Conservation (phyloP, 1,140 invertebrate genomes). For the Bradynema listronoti region DNA sequence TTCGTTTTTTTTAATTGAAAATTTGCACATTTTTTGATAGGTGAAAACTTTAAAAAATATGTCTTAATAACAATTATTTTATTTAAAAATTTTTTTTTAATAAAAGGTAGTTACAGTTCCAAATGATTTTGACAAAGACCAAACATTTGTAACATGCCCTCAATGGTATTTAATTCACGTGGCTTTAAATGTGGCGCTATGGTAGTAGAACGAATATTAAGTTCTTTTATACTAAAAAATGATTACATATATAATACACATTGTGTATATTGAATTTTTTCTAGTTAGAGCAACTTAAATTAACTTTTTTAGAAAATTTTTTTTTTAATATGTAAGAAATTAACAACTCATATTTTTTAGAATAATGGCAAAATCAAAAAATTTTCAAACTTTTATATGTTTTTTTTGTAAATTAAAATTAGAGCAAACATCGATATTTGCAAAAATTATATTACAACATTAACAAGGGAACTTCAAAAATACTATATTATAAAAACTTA, state of each 20-base stretch:
- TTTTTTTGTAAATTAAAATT: background rate
- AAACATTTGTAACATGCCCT: conserved; percentile 45
- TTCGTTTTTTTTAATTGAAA: no score
- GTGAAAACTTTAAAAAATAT: no score
- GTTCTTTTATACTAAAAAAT: conserved; percentile 6
- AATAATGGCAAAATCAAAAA: conserved; percentile 4
- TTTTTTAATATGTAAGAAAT: background rate
- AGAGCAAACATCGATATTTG: background rate
- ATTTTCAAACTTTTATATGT: no score
- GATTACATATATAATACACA: background rate
- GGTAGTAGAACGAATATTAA: conserved; percentile 4
- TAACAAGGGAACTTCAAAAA: no score
- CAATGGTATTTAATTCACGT: conserved; percentile 34
- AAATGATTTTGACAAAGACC: conserved; percentile 39
- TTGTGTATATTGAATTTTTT: background rate
- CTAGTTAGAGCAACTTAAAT: no score
- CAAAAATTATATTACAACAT: no score
- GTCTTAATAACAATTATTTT: background rate
- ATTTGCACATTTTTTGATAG: no score
- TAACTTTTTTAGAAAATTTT: background rate
- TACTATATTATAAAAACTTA: no score
- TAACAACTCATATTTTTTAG: background rate
- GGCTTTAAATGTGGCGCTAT: conserved; percentile 9
- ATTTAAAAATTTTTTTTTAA: background rate
- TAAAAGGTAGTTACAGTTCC: conserved; percentile 11